Evolutionary conservation across 2,888 invertebrate species (phyloP).

Genomic region (Gortyna flavago): DNA sequence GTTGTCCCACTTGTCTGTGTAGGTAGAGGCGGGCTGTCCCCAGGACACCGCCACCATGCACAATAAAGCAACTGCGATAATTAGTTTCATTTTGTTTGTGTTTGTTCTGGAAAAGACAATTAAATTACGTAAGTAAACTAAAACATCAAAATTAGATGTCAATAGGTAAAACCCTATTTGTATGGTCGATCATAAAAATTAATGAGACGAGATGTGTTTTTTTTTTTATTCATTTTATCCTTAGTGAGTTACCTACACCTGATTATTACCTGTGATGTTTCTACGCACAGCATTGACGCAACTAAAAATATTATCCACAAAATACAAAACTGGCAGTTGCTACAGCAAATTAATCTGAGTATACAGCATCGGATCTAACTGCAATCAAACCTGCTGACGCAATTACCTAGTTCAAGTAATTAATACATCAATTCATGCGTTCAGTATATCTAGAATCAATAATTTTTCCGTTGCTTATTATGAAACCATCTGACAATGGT

Average conservation of each 20-base stretch:
- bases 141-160: neutral
- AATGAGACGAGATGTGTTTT: too few species aligned
- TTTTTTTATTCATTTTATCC: too few species aligned
- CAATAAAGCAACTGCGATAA: constrained; percentile 78
- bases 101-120: constrained; percentile 49
- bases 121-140: neutral
- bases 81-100: constrained; percentile 80
- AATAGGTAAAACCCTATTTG: too few species aligned
- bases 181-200: neutral
- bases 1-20: constrained; percentile 93
- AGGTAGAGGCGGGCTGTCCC: constrained; percentile 85
- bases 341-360: neutral
- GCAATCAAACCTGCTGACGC: constrained; percentile 11
- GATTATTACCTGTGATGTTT: constrained; percentile 12
- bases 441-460: constrained; percentile 43
- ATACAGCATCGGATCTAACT: neutral
- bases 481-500: constrained; percentile 61
- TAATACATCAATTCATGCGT: constrained; percentile 33
- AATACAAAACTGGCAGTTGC: neutral
- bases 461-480: constrained; percentile 50
- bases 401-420: constrained; percentile 26
- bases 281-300: constrained; percentile 7
- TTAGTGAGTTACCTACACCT: constrained; percentile 7
- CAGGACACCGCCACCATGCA: constrained; percentile 77
- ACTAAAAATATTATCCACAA: neutral